A percentile compares a stretch with the other conserved stretches of the same genome.
phyloP scores from a whole-genome alignment of 2,113 vertebrate species.

The Poicephalus gulielmi region DNA sequence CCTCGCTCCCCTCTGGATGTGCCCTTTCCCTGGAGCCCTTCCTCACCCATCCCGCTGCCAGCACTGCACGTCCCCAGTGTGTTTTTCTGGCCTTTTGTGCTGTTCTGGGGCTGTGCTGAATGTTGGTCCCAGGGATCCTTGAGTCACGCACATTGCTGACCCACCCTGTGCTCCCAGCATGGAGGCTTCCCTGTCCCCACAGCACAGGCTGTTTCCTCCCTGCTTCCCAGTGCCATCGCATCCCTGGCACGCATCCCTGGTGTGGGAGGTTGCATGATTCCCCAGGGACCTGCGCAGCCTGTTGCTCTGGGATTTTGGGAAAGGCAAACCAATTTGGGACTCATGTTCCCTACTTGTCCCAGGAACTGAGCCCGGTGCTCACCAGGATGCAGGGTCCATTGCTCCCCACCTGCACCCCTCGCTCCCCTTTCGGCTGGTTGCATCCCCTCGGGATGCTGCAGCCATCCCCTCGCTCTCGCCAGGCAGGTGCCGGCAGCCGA shows the following conservation, averaged over 20 bases:
- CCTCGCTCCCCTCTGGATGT: background rate
- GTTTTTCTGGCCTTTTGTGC: slow-evolving; percentile 26
- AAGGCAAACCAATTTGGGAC: background rate
- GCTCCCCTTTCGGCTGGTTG: background rate
- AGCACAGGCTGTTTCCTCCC: background rate
- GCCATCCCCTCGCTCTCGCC: background rate
- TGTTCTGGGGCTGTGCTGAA: background rate
- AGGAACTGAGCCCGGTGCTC: background rate
- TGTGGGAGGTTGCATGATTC: background rate
- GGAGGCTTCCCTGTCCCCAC: background rate
- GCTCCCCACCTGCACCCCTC: background rate
- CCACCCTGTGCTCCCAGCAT: rapidly evolving
- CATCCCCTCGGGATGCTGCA: background rate
- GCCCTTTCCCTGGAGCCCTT: background rate
- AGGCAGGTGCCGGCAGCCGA: slow-evolving; percentile 88
- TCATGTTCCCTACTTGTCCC: background rate
- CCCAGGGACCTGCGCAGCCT: background rate
- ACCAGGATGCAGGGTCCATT: background rate
- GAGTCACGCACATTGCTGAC: background rate
- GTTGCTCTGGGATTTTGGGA: background rate
- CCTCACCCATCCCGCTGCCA: background rate
- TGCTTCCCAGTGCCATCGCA: background rate
- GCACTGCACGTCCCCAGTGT: background rate
- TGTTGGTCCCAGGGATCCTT: background rate
- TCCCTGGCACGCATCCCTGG: too few relatives aligned